A percentile compares a stretch with the other conserved stretches of the same genome.
phyloP scores from a whole-genome alignment of 2,797 vertebrate species.

The Simalia tracyae region DNA sequence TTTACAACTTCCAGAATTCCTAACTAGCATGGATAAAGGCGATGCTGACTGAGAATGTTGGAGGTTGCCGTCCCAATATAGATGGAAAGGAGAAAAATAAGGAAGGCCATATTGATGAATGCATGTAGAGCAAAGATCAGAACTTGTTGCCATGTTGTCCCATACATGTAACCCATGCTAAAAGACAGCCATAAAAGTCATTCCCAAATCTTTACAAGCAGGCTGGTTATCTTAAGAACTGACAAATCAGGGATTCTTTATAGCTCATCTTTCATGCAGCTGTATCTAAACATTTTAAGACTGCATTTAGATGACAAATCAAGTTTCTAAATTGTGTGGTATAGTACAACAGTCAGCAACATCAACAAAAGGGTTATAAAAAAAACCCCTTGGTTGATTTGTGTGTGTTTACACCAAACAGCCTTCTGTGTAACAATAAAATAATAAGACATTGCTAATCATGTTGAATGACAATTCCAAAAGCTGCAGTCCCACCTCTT shows the following conservation, averaged over 20 bases:
- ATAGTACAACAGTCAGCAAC: neutral
- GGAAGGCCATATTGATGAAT: neutral
- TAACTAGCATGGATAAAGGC: no score
- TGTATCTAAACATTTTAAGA: neutral
- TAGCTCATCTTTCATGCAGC: neutral
- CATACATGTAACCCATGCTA: no score
- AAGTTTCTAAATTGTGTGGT: neutral
- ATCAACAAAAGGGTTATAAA: neutral
- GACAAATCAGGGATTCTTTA: neutral
- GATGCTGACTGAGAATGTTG: no score
- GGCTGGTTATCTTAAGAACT: neutral
- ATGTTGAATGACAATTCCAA: no score
- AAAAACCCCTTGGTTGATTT: no score
- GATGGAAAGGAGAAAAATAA: no score
- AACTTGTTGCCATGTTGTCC: neutral
- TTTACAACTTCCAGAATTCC: neutral
- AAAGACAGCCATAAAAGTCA: neutral
- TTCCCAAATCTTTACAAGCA: neutral
- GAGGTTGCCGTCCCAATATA: no score
- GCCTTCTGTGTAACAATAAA: neutral
- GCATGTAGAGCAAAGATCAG: neutral
- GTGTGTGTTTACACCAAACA: no score
- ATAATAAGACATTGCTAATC: no score
- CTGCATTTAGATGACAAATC: neutral
- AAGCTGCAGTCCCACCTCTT: no score